Evolutionary conservation across 2,113 vertebrate species (phyloP).

Genomic region (Tangachromis dhanisi): DNA sequence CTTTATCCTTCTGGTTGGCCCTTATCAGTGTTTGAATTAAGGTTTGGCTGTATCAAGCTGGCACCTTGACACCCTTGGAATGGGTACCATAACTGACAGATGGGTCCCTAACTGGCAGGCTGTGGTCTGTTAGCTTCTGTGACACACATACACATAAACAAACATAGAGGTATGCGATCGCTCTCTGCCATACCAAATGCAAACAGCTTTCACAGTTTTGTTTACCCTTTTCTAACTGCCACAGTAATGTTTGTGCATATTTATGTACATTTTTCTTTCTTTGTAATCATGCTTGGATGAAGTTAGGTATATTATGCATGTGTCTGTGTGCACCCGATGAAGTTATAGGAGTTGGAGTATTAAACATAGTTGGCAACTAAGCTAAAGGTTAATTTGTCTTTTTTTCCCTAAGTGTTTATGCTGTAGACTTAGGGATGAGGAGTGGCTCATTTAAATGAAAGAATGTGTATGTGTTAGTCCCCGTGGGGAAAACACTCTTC

Average conservation of each 20-base stretch:
- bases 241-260: not conserved
- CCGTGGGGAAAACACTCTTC: accelerated
- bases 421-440: not conserved
- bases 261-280: not conserved
- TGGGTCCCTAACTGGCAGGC: not conserved
- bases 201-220: not conserved
- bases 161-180: not conserved
- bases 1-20: not conserved
- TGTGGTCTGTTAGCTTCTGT: slow-evolving; percentile 24
- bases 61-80: slow-evolving; percentile 10
- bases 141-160: not conserved
- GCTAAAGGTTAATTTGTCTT: not conserved
- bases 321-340: not conserved
- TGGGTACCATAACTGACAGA: slow-evolving; percentile 32
- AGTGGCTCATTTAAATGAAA: not conserved
- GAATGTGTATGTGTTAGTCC: not conserved
- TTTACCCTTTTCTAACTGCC: not conserved
- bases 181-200: not conserved
- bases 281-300: not conserved
- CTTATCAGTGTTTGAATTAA: not conserved
- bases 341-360: not conserved
- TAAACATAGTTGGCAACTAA: not conserved
- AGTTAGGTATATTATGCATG: not conserved
- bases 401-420: accelerated
- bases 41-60: slow-evolving; percentile 9